A percentile compares a stretch with the other conserved stretches of the same genome.
Evolutionary conservation across 2,797 vertebrate genomes (phyloP).

Genomic region (Percopsis omiscomaycus): DNA sequence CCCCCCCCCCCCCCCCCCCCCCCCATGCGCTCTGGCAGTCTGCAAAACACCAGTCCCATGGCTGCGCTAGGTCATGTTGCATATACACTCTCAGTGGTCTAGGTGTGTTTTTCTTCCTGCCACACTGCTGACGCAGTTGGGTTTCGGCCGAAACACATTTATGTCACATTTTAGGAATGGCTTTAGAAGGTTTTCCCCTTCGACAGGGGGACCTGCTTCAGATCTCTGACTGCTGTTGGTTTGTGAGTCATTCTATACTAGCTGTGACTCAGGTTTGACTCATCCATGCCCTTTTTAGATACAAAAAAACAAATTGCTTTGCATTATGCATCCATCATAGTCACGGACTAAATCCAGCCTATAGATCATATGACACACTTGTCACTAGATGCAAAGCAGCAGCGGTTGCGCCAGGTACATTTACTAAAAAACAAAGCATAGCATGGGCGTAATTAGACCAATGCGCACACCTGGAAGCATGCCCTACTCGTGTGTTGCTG

Average conservation of each 20-base stretch:
- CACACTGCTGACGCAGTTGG: neutral
- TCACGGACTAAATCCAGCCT: neutral
- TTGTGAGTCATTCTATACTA: conserved; percentile 1
- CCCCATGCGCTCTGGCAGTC: neutral
- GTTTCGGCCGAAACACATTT: conserved; percentile 6
- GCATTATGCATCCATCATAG: neutral
- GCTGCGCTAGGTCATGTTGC: conserved; percentile 3
- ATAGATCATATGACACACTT: conserved; percentile 12
- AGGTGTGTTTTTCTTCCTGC: too few relatives aligned
- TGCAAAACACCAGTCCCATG: conserved; percentile 13
- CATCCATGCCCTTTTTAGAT: neutral
- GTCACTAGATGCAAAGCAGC: conserved; percentile 31
- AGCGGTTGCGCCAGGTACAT: conserved; percentile 35
- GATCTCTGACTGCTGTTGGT: conserved; percentile 33
- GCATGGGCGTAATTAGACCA: conserved; percentile 26
- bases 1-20: too few relatives aligned
- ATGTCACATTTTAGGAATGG: conserved; percentile 6
- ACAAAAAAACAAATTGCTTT: neutral
- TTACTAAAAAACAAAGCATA: conserved; percentile 8
- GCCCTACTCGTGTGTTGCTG: conserved; percentile 12
- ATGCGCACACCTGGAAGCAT: conserved; percentile 27
- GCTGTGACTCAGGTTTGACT: conserved; percentile 16
- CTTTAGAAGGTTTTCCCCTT: neutral
- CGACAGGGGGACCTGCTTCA: conserved; percentile 18
- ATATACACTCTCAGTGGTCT: conserved; percentile 1